Percentiles rank a stretch among this genome's conserved stretches.
Evolutionary conservation across 2,113 vertebrate species (phyloP).

Genomic region (Anhinga rufa): DNA sequence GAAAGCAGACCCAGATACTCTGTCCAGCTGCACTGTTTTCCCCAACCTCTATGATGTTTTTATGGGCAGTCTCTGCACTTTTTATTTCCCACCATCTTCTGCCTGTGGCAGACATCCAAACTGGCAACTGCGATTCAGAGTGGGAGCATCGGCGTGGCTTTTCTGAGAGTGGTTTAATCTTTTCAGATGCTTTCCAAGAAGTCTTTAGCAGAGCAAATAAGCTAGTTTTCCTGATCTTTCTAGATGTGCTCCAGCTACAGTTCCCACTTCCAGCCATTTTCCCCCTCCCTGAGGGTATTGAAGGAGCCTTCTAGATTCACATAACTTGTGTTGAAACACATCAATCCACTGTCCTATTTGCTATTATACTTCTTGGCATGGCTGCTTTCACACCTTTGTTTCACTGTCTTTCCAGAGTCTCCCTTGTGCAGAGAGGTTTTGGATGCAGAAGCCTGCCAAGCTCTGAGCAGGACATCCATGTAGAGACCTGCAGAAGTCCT

Average conservation of each 20-base stretch:
- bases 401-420: background rate
- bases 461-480: background rate
- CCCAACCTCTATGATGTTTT: background rate
- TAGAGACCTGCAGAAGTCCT: background rate
- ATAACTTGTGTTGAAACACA: background rate
- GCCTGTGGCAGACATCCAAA: background rate
- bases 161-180: background rate
- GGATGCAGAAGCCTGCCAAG: background rate
- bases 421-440: background rate
- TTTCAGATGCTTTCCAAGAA: background rate
- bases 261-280: background rate
- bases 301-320: background rate
- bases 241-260: background rate
- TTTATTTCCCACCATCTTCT: background rate
- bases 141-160: accelerated
- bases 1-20: background rate
- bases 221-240: background rate
- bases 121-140: background rate
- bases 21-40: background rate
- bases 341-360: background rate
- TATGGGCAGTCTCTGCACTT: background rate
- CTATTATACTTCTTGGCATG: background rate
- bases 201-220: background rate
- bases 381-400: background rate
- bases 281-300: background rate